Base-by-base conservation (phyloP, 2,888 invertebrate genomes). In the Punctoribates punctum region DNA sequence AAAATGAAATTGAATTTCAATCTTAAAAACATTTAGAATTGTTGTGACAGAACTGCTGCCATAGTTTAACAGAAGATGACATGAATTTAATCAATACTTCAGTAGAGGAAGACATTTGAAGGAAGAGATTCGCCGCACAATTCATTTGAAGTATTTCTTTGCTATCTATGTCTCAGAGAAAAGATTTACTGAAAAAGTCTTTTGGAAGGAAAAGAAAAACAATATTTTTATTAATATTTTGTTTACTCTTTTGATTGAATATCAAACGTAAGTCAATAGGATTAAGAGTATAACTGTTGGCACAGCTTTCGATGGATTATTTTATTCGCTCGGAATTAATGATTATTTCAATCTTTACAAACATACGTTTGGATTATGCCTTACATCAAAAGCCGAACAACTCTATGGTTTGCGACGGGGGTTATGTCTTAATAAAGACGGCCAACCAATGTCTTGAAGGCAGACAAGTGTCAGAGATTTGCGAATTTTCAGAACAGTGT, bases 61-160 rank as follows among this genome's bases (percentile, higher is more conserved):
- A 23, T 60, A 29, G 25, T 60, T 60, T 27, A 60, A 29, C 60
- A 15, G 23, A 20, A 29, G 5, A 27, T 60, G 27, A 27, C 27
- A 60, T 60, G 27, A 60, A 60, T 60, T 60, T 17, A 60, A 60
- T 60, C 27, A 23, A 57, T 57, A 57, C 42, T 42, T 42, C 42
- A 42, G 42, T 42, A 13, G 42, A 42, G 42, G 34, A 42, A 42
- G 42, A 13, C 13, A 42, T 42, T 42, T 42, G 42, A 42, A 9
- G 42, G 13, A 42, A 42, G 13, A 42, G 42, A 42, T 42, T 42
- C 42, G 42, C 42, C 42, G 42, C 42, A 42, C 42, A 42, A 9
- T 13, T 11, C 13, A 42, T 42, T 42, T 42, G 11, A 42, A 42
- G 42, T 13, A 42, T 42, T 3, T 42, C 42, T 42, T 42, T 42